phyloP scores from a whole-genome alignment of 2,797 vertebrate genomes.

The Pangasius djambal region DNA sequence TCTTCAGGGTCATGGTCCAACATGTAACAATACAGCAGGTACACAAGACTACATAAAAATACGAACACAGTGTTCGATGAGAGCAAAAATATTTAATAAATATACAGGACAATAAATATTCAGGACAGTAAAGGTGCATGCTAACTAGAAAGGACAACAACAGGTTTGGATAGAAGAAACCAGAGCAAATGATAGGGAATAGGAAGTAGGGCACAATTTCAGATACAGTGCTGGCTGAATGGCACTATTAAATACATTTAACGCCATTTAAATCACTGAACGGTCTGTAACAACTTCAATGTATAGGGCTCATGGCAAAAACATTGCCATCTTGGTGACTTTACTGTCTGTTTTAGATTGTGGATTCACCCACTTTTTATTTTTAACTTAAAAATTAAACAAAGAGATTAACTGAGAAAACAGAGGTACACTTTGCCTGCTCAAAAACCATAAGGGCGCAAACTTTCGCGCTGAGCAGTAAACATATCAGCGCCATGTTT shows the following conservation, averaged over 20 bases:
- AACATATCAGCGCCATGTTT: slow-evolving; percentile 1
- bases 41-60: background rate
- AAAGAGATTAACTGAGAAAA: background rate
- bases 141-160: background rate
- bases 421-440: too few species aligned
- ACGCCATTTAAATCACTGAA: background rate
- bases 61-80: background rate
- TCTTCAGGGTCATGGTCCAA: background rate
- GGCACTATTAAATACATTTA: background rate
- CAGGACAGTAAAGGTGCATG: background rate
- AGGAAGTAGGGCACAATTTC: background rate
- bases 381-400: background rate
- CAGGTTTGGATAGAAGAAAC: background rate
- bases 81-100: background rate
- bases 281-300: background rate
- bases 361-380: background rate
- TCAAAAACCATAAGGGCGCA: background rate
- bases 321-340: background rate
- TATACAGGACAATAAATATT: background rate
- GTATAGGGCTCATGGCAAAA: background rate
- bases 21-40: background rate
- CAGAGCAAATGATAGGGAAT: background rate
- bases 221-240: background rate
- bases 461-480: background rate
- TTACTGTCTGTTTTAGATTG: background rate